A percentile compares a stretch with the other conserved stretches of the same genome.
These are phyloP conservation scores for Psilopogon haemacephalus DNA, from an alignment of 2,113 vertebrate genomes.

Conservation along the genomic window DNA sequence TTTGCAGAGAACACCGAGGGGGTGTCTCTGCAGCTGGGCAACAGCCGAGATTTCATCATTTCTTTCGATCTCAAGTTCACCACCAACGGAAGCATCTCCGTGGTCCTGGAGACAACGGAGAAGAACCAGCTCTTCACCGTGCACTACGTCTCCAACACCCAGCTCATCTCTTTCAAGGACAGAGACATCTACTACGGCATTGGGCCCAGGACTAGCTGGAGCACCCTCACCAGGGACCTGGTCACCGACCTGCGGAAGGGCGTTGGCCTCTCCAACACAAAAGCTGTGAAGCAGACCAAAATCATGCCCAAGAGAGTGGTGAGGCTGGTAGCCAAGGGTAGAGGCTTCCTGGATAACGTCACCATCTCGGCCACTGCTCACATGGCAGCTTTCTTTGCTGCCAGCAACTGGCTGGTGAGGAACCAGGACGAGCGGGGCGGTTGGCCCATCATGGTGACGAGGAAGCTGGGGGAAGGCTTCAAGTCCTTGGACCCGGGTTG, in stretches of 20 bases:
- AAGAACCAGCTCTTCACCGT: conserved; percentile 88
- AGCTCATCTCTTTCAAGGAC: conserved; percentile 89
- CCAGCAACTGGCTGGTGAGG: conserved; percentile 91
- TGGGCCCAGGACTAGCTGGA: conserved; percentile 86
- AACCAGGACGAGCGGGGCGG: conserved; percentile 95
- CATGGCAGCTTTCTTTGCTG: conserved; percentile 93
- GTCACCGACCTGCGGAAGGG: conserved; percentile 95
- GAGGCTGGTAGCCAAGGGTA: conserved; percentile 81
- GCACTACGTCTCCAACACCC: conserved; percentile 87
- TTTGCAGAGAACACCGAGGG: conserved; percentile 87
- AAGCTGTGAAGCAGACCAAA: conserved; percentile 94
- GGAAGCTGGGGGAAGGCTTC: conserved; percentile 95
- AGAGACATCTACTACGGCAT: conserved; percentile 90
- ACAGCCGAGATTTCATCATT: conserved; percentile 92
- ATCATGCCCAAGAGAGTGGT: conserved; percentile 92
- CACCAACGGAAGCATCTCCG: conserved; percentile 90
- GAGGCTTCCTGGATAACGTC: conserved; percentile 89
- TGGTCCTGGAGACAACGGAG: conserved; percentile 93
- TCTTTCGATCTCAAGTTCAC: conserved; percentile 91
- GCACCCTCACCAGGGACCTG: conserved; percentile 91
- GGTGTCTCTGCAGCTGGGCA: conserved; percentile 87
- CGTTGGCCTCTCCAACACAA: conserved; percentile 94
- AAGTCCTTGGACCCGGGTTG: conserved; percentile 92
- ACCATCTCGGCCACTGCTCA: conserved; percentile 92
- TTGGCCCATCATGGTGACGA: conserved; percentile 97